A percentile compares a stretch with the other conserved stretches of the same genome.
These are phyloP conservation scores for Camponotus pennsylvanicus DNA, from an alignment of 1,140 invertebrate genomes.

Conservation along the genomic window DNA sequence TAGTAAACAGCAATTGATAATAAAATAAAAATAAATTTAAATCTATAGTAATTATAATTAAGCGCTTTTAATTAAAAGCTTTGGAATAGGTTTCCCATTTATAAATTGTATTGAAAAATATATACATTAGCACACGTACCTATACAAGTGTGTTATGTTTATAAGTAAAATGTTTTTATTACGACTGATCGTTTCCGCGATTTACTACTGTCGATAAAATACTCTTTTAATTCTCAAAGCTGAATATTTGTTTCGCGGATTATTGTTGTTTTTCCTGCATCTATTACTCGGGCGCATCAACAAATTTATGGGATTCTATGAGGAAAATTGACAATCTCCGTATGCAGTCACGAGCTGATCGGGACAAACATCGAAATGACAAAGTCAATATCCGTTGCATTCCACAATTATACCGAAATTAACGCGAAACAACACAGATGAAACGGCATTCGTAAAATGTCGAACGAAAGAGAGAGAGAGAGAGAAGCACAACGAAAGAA, in stretches of 20 bases:
- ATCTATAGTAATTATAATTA: too few relatives aligned
- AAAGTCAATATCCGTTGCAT: neutral
- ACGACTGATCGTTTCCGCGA: neutral
- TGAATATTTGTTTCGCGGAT: slow-evolving; percentile 6
- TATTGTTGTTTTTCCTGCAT: neutral
- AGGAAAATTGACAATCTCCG: neutral
- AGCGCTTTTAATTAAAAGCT: too few relatives aligned
- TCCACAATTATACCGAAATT: slow-evolving; percentile 35
- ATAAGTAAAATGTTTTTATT: slow-evolving; percentile 20
- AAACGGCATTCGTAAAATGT: slow-evolving; percentile 37
- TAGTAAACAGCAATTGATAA: neutral
- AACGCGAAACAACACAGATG: neutral
- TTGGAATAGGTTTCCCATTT: too few relatives aligned
- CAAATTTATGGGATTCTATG: neutral
- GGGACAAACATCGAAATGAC: neutral
- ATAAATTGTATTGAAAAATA: too few relatives aligned
- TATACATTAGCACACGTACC: neutral
- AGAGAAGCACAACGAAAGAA: neutral
- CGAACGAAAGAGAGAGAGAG: neutral
- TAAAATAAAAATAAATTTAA: neutral
- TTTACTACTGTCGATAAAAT: neutral
- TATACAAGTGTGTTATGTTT: neutral
- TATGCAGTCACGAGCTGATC: neutral
- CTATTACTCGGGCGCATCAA: neutral
- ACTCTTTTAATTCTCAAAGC: neutral